Evolutionary conservation across 2,888 invertebrate species (phyloP), one percentile per base, ranked within the genome.

Genomic region (Meandrusa payeni): DNA sequence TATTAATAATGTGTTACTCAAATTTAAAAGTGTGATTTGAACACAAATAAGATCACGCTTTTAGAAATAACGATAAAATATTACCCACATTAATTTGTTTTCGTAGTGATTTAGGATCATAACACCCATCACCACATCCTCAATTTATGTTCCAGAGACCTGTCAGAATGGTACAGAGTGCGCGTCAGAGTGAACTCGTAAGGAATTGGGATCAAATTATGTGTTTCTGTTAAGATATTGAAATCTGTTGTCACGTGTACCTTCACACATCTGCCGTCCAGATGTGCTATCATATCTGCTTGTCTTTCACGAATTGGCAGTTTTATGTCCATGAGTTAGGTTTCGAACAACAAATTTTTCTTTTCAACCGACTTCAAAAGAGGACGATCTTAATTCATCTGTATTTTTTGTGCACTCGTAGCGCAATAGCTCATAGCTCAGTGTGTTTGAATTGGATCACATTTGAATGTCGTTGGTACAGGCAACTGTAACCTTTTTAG

Each of bases 141-240:
- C 64, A 76, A 76, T 88, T 87, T 88, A 75, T 88, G 85, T 89
- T 89, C 70, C 88, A 89, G 89, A 90, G 88, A 88, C 87, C 91
- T 94, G 88, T 91, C 91, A 86, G 93, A 93, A 89, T 92, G 92
- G 91, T 94, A 93, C 92, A 91, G 92, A 91, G 92, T 93, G 90
- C 93, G 93, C 91, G 93, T 94, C 90, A 92, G 93, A 91, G 90
- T 94, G 85, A 93, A 92, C 89, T 92, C 94, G 94, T 94, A 94
- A 94, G 94, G 89, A 85, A 74, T 72, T 81, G 72, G 70, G 81
- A 78, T 78, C 69, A 80, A 74, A 78, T 76, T 78, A 78, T 80
- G 80, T 86, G 80, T 83, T 76, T 79, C 75, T 80, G 69, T 76
- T 78, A 76, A 69, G 69, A 76, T 64, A 80, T 79, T 77, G 66